Base-by-base conservation (phyloP, 2,888 invertebrate genomes). In the Philopedon plagiatum region DNA sequence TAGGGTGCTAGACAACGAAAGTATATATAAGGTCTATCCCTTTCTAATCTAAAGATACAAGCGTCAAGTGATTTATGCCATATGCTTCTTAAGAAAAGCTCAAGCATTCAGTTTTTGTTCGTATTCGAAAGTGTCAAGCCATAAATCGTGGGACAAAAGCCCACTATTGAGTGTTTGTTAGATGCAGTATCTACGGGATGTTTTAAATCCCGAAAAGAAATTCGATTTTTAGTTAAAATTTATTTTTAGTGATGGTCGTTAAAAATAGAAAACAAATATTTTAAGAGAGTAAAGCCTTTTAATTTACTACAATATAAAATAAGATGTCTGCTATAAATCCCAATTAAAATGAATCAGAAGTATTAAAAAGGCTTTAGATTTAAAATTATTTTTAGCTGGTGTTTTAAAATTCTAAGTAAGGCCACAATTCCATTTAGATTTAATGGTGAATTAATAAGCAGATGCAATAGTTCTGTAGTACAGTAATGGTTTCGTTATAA, bases 41-140 rank as follows among this genome's bases (percentile, higher is more conserved):
- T 26, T 29, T 51, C 29, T 29, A 29, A 54, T 32, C 51, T 54
- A 29, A 54, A 54, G 51, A 54, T 29, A 54, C 65, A 58, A 23
- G 39, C 62, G 60, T 51, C 58, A 34, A 44, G 69, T 61, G 62
- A 69, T 62, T 69, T 69, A 85, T 85, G 82, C 84, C 85, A 78
- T 84, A 82, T 84, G 82, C 83, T 84, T 82, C 84, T 83, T 83
- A 84, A 83, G 84, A 85, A 84, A 84, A 83, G 84, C 83, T 83
- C 83, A 83, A 84, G 84, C 84, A 84, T 83, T 84, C 81, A 82
- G 83, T 84, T 84, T 84, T 84, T 85, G 84, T 82, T 81, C 83
- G 83, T 75, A 75, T 84, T 84, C 83, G 83, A 84, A 85, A 85
- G 84, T 85, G 85, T 85, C 85, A 85, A 84, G 82, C 84, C 84